Base-by-base conservation (phyloP, 2,797 vertebrate genomes). In the Cynodonichthys magdalenae region DNA sequence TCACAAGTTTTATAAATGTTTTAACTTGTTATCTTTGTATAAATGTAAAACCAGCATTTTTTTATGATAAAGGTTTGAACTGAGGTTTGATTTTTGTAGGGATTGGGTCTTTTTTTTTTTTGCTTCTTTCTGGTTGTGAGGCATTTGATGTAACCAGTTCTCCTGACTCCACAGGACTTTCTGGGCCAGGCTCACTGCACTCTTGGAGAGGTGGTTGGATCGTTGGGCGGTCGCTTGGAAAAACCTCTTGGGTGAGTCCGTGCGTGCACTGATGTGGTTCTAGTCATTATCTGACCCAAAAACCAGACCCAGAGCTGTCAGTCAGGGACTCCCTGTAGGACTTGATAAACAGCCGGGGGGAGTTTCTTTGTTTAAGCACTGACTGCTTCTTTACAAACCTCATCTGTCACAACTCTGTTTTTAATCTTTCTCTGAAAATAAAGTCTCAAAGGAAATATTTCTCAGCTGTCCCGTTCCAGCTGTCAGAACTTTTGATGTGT, bases 141-240 rank as follows among this genome's bases (percentile, higher is more conserved):
- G 10, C 11, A 5, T 36, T 9, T 36, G 34, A 9, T 11, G 52
- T 63, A 45, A 81, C 57, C 64, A 24, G 17, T 48, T 48, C 24
- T 17, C 19, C 14, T 60, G 0, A 20, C 53, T 77, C 27, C 46
- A 71, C 90, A 99, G 97, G 97, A 99, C 79, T 99, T 99, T 85
- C 92, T 99, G 87, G 97, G 97, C 71, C 97, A 99, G 82, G 96
- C 95, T 49, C 89, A 90, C 72, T 98, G 95, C 81, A 97, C 97
- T 0, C 88, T 99, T 29, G 97, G 97, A 72, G 97, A 99, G 88
- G 94, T 98, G 83, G 97, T 99, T 57, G 97, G 97, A 59, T 98
- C 96, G 6, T 86, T 96, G 83, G 97, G 96, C 71, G 95, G 97
- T 83, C 95, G 95, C 56, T 71, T 94, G 82, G 96, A 98, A 86